Evolutionary conservation across 2,797 vertebrate genomes (phyloP).

Genomic region (Florisuga fusca): DNA sequence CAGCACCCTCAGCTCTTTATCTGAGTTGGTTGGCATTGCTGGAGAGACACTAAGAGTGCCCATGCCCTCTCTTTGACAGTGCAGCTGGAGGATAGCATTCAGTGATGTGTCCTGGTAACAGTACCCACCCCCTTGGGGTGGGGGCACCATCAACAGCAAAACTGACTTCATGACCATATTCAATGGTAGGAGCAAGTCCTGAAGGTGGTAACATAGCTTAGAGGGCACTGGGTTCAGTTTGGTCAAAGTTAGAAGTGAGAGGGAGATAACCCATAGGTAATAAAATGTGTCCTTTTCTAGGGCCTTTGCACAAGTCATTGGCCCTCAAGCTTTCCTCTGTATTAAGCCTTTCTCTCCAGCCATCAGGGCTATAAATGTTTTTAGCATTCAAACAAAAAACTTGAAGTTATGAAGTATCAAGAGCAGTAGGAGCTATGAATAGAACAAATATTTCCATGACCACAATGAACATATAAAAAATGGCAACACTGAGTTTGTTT

Average conservation of each 20-base stretch:
- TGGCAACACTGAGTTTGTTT: neutral
- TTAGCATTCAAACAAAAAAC: neutral
- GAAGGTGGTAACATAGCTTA: neutral
- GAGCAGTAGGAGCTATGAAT: neutral
- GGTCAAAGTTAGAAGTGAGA: neutral
- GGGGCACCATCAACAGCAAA: neutral
- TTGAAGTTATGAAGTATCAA: neutral
- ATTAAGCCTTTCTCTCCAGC: neutral
- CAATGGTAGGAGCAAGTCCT: neutral
- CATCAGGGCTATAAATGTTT: neutral
- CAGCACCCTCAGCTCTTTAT: neutral
- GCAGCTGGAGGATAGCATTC: neutral
- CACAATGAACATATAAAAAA: neutral
- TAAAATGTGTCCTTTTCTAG: neutral
- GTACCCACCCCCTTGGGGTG: neutral
- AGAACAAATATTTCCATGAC: neutral
- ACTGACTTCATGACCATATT: neutral
- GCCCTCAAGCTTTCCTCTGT: neutral
- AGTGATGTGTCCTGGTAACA: accelerated
- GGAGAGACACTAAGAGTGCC: neutral
- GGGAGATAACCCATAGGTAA: neutral
- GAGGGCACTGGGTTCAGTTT: neutral
- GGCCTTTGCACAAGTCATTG: neutral
- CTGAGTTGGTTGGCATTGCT: neutral
- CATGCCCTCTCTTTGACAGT: neutral